These are phyloP conservation scores for Gadopsis bispinosus DNA, from an alignment of 2,797 vertebrate genomes.

Conservation along the genomic window DNA sequence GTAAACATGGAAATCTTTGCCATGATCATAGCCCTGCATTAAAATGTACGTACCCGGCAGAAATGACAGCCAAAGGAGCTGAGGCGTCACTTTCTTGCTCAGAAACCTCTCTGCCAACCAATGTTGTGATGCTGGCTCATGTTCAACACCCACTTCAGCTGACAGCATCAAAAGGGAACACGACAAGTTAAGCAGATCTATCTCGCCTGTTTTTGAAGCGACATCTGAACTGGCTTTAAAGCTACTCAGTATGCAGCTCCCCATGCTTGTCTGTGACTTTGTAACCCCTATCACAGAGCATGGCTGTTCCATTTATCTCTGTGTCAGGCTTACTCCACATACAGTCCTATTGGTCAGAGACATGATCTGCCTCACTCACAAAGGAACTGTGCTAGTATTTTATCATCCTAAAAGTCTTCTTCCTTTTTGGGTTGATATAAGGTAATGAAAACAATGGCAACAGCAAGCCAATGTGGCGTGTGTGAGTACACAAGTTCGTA, in stretches of 20 bases:
- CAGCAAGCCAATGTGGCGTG: background rate
- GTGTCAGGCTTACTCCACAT: conserved; percentile 46
- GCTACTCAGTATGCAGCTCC: conserved; percentile 70
- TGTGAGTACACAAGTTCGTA: background rate
- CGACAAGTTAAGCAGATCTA: conserved; percentile 81
- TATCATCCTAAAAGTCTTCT: conserved; percentile 24
- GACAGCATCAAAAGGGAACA: conserved; percentile 81
- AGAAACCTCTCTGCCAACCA: conserved; percentile 67
- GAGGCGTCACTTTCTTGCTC: conserved; percentile 72
- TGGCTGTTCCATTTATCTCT: conserved; percentile 66
- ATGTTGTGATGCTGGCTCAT: conserved; percentile 68
- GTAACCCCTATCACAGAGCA: conserved; percentile 68
- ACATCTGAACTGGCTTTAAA: conserved; percentile 79
- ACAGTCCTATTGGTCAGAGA: conserved; percentile 47
- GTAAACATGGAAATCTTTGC: conserved; percentile 48
- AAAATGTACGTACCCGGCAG: conserved; percentile 59
- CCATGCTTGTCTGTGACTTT: conserved; percentile 63
- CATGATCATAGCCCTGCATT: conserved; percentile 64
- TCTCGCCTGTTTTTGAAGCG: conserved; percentile 73
- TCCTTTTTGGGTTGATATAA: conserved; percentile 12
- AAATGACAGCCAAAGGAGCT: conserved; percentile 72
- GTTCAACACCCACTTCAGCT: conserved; percentile 75
- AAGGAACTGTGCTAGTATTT: conserved; percentile 29
- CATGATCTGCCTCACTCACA: conserved; percentile 34
- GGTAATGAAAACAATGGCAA: conserved; percentile 10